Base-by-base conservation (phyloP, 2,113 vertebrate genomes). In the Suricata suricatta region DNA sequence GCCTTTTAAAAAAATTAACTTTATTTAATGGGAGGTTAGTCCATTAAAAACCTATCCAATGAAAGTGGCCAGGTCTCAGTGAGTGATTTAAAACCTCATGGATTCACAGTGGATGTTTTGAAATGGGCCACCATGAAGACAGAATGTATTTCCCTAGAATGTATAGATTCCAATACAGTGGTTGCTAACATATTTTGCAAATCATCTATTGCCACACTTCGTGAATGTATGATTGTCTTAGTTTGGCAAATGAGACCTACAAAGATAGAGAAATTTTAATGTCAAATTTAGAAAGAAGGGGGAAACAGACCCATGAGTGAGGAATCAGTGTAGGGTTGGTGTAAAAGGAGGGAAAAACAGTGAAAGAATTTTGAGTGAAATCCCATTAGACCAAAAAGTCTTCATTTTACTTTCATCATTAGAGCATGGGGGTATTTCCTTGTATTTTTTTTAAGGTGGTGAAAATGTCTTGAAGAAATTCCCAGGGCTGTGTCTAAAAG, bases 341-440 rank as follows among this genome's bases (percentile, higher is more conserved):
- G 52, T 66, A 81, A 84, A 88, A 69, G 23, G 52, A 47, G 47
- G 14, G 27, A 31, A 77, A 47, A 17, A 52, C 15, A 94, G 44
- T 84, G 21, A 50, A 92, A 85, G 57, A 83, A 69, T 64, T 96
- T 96, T 96, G 44, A 95, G 86, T 92, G 54, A 71, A 97, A 96
- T 77, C 25, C 35, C 81, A 87, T 17, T 96, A 50, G 52, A 72
- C 83, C 87, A 76, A 71, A 92, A 95, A 44, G 16, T 90, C 77
- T 93, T 76, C 29, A 50, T 63, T 35, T 21, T 72, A 41, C 50
- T 81, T 95, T 93, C 23, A 90, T 96, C 89, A 77, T 93, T 77
- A 97, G 60, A 83, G 68, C 7, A 15, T 33, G 5, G 54, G 38
- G 74, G 52, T 77, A 77, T 90, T 95, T 72, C 57, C 80, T 83